Evolutionary conservation across 2,797 vertebrate species (phyloP).

Genomic region (Cebuella pygmaea): DNA sequence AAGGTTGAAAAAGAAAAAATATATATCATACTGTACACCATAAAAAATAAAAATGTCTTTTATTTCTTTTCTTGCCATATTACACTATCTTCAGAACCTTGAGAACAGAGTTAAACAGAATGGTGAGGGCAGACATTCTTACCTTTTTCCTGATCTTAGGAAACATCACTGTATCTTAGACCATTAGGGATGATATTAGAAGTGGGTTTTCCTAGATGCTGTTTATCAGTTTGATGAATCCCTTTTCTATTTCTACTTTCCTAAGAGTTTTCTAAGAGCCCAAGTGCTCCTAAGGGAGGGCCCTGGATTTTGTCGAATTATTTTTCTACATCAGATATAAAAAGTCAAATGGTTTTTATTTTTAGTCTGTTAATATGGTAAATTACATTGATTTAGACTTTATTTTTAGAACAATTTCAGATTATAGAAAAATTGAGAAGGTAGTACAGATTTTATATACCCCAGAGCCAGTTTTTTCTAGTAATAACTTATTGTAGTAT

Average conservation of each 20-base stretch:
- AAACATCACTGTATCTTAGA: neutral
- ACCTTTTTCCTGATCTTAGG: neutral
- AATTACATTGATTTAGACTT: neutral
- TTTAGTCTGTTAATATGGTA: neutral
- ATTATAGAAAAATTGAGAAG: neutral
- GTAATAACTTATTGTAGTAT: too few relatives aligned
- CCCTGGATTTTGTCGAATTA: neutral
- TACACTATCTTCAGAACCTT: neutral
- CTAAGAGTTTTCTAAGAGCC: neutral
- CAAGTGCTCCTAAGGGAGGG: neutral
- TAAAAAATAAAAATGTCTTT: neutral
- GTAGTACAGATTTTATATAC: neutral
- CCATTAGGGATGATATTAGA: neutral
- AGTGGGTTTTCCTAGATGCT: neutral
- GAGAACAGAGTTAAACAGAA: neutral
- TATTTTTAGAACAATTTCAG: neutral
- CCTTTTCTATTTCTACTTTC: neutral
- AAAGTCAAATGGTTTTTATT: neutral
- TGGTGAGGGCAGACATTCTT: neutral
- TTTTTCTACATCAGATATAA: neutral
- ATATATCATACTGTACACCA: neutral
- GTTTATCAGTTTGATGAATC: neutral
- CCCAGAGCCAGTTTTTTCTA: neutral
- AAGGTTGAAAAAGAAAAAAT: neutral
- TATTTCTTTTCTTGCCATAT: neutral